A percentile compares a stretch with the other conserved stretches of the same genome.
These are phyloP conservation scores for Limenitis camilla DNA, from an alignment of 2,888 invertebrate species.

Conservation along the genomic window DNA sequence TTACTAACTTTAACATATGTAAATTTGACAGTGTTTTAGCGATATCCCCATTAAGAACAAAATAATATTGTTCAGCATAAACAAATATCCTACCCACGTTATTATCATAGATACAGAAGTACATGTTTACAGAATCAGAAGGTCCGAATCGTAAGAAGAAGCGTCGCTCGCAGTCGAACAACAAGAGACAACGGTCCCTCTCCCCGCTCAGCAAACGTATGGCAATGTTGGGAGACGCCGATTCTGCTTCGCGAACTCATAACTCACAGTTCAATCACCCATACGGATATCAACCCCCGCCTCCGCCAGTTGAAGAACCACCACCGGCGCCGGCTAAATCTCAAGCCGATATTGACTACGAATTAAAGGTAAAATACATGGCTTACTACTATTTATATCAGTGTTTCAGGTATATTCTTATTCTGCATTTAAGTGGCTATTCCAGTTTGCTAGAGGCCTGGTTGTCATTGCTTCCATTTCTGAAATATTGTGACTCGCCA, in stretches of 20 bases:
- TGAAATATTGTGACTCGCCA: no score
- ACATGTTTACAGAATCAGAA: slow-evolving; percentile 55
- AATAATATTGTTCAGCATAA: neutral
- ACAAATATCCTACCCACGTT: neutral
- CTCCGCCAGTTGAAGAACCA: slow-evolving; percentile 61
- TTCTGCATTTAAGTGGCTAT: no score
- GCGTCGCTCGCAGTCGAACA: slow-evolving; percentile 71
- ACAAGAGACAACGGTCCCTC: slow-evolving; percentile 80
- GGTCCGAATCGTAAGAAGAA: slow-evolving; percentile 75
- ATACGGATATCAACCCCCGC: slow-evolving; percentile 75
- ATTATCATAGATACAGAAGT: slow-evolving; percentile 14
- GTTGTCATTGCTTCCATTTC: no score
- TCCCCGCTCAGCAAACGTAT: slow-evolving; percentile 89
- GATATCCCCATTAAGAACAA: no score
- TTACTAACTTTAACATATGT: neutral
- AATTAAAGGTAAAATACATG: slow-evolving; percentile 64
- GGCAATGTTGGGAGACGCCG: slow-evolving; percentile 79
- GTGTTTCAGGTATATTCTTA: no score
- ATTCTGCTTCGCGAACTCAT: slow-evolving; percentile 60
- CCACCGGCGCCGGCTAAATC: slow-evolving; percentile 49
- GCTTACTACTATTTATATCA: no score
- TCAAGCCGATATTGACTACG: slow-evolving; percentile 77
- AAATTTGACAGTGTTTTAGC: no score
- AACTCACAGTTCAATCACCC: slow-evolving; percentile 83
- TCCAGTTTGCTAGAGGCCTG: no score